Percentiles rank a stretch among this genome's conserved stretches.
These are phyloP conservation scores for Mycteria americana DNA, from an alignment of 2,797 vertebrate genomes.

Conservation along the genomic window DNA sequence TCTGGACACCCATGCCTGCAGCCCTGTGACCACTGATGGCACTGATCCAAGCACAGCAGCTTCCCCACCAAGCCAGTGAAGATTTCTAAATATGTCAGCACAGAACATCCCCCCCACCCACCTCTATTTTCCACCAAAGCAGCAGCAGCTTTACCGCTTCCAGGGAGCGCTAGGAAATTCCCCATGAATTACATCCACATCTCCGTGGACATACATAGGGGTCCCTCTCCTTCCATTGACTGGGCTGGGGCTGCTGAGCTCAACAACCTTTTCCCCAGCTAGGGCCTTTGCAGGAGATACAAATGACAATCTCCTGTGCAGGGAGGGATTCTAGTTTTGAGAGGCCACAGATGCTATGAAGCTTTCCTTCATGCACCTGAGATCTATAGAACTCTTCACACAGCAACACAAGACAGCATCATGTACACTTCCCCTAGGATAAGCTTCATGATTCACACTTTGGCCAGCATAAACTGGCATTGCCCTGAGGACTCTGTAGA, in stretches of 20 bases:
- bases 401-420: neutral
- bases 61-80: neutral
- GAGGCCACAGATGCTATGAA: neutral
- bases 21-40: neutral
- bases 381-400: neutral
- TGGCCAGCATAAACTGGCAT: neutral
- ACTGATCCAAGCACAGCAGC: neutral
- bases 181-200: neutral
- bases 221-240: neutral
- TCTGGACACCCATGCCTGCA: neutral
- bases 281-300: neutral
- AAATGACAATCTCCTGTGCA: neutral
- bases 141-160: neutral
- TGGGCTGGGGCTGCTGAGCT: neutral
- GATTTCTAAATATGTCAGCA: neutral
- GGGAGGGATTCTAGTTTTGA: neutral
- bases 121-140: neutral
- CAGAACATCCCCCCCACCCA: neutral
- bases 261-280: neutral
- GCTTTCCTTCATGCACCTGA: neutral
- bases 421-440: neutral
- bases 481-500: neutral
- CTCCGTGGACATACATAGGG: rapidly evolving
- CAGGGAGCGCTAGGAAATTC: neutral
- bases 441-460: neutral